Conservation (phyloP, 2,888 invertebrate species). For the Hofmannophila pseudospretella region DNA sequence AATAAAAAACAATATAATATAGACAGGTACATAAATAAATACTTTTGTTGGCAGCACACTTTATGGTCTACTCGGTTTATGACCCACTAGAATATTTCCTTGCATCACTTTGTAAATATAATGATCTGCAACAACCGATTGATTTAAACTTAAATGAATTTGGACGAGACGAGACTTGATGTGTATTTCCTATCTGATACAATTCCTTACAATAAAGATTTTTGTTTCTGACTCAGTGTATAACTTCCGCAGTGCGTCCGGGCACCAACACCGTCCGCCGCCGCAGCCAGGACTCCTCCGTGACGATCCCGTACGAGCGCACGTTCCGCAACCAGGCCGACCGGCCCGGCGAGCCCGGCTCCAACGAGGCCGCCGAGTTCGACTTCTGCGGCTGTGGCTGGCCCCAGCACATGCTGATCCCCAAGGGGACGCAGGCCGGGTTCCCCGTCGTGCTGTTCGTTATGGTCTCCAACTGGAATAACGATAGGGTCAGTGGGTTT, state of each 20-base stretch:
- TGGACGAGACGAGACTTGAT: too few species aligned
- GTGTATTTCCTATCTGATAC: too few species aligned
- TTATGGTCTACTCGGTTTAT: too few species aligned
- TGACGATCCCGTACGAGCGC: conserved; percentile 89
- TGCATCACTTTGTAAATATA: too few species aligned
- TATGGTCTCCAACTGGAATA: conserved; percentile 86
- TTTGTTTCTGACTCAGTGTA: too few species aligned
- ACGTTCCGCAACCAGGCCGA: conserved; percentile 84
- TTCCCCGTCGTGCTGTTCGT: conserved; percentile 83
- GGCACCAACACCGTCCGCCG: conserved; percentile 83
- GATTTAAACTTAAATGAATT: too few species aligned
- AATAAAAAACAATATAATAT: too few species aligned
- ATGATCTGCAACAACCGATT: too few species aligned
- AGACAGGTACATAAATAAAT: too few species aligned
- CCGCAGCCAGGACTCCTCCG: conserved; percentile 83
- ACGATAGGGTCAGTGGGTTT: conserved; percentile 80
- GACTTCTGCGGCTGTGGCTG: conserved; percentile 94
- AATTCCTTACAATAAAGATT: too few species aligned
- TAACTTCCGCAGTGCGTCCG: conserved; percentile 79
- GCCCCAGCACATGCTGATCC: conserved; percentile 89
- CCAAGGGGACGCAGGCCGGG: conserved; percentile 83
- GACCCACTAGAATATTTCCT: too few species aligned
- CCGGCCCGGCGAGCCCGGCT: conserved; percentile 76
- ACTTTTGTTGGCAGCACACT: too few species aligned
- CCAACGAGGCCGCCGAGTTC: conserved; percentile 74